These are phyloP conservation scores for Listronotus bonariensis DNA, from an alignment of 1,140 invertebrate species.

Conservation along the genomic window DNA sequence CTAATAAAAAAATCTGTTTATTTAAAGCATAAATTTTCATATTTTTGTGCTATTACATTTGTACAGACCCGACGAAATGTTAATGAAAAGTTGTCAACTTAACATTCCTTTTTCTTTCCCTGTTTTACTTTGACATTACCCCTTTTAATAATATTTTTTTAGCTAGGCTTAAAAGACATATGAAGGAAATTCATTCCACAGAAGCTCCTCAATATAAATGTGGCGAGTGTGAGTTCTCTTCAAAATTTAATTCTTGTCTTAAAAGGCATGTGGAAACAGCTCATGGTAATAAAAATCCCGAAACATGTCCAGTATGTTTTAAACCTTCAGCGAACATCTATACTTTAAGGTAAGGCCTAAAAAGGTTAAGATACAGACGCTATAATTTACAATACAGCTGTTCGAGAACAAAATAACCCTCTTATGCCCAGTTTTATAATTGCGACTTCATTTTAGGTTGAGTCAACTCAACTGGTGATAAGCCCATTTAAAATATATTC, in stretches of 20 bases:
- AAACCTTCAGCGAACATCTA: slow-evolving; percentile 24
- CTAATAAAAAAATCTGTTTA: no score
- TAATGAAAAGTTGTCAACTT: no score
- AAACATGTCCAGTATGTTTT: slow-evolving; percentile 14
- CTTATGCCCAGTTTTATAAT: no score
- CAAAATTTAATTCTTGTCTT: slow-evolving; percentile 23
- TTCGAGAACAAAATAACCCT: neutral
- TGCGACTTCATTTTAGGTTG: no score
- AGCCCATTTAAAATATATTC: no score
- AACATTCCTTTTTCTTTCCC: no score
- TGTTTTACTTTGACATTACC: no score
- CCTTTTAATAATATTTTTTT: slow-evolving; percentile 5
- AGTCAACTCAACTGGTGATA: no score
- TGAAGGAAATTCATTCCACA: slow-evolving; percentile 20
- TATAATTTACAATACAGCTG: neutral
- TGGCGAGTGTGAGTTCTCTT: slow-evolving; percentile 16
- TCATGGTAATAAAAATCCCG: slow-evolving; percentile 18
- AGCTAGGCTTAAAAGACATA: slow-evolving; percentile 23
- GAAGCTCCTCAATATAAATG: slow-evolving; percentile 24
- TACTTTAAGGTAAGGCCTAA: slow-evolving; percentile 11
- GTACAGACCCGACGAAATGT: no score
- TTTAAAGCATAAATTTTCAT: no score
- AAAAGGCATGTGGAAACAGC: slow-evolving; percentile 21
- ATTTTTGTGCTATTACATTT: no score
- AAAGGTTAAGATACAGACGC: neutral